phyloP scores from a whole-genome alignment of 2,888 invertebrate genomes.

The Tanytarsus gracilentus region DNA sequence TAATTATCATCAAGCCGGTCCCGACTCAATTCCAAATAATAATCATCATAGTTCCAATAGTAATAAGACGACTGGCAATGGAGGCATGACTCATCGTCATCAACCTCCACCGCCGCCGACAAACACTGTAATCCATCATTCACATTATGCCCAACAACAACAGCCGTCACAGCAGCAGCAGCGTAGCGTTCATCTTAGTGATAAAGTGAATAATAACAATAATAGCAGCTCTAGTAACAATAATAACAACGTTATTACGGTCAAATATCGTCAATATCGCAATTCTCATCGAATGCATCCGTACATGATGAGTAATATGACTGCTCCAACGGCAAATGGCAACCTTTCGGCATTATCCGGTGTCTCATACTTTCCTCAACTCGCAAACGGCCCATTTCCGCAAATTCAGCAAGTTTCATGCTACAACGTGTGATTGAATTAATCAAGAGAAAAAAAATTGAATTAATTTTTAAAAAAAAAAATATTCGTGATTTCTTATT shows the following conservation, averaged over 20 bases:
- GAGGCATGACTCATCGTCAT: slow-evolving; percentile 31
- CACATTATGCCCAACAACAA: slow-evolving; percentile 14
- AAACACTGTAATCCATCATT: slow-evolving; percentile 21
- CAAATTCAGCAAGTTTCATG: slow-evolving; percentile 51
- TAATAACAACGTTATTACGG: slow-evolving; percentile 40
- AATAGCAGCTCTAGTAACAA: slow-evolving; percentile 27
- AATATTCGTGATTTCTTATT: background rate
- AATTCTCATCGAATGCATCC: slow-evolving; percentile 51
- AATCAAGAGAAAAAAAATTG: slow-evolving; percentile 3
- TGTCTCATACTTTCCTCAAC: slow-evolving; percentile 31
- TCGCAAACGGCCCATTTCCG: slow-evolving; percentile 44
- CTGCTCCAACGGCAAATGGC: slow-evolving; percentile 47
- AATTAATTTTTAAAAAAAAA: background rate
- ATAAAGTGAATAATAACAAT: slow-evolving; percentile 25
- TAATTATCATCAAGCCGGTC: slow-evolving; percentile 44
- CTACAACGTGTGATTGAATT: slow-evolving; percentile 50
- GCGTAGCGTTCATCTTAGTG: slow-evolving; percentile 24
- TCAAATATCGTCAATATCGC: slow-evolving; percentile 51
- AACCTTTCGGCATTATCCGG: slow-evolving; percentile 36
- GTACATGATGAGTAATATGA: slow-evolving; percentile 45
- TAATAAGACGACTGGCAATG: slow-evolving; percentile 7
- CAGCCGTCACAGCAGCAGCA: slow-evolving; percentile 27
- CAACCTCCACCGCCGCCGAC: too few species aligned
- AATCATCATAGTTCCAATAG: slow-evolving; percentile 14
- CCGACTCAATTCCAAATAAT: slow-evolving; percentile 35